phyloP scores from a whole-genome alignment of 1,140 invertebrate species.

The Amphibalanus amphitrite region DNA sequence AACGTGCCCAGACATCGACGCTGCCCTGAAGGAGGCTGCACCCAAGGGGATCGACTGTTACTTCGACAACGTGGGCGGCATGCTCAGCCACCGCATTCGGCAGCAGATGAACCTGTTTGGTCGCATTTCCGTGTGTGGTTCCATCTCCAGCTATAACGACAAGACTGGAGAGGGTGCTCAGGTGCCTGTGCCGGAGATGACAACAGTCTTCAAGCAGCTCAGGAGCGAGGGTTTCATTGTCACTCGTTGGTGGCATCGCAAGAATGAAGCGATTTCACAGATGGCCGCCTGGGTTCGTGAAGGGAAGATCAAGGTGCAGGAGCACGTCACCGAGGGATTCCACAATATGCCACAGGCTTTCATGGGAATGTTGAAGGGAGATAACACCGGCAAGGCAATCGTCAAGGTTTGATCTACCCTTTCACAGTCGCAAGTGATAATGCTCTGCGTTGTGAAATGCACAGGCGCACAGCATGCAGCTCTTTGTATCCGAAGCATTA shows the following conservation, averaged over 20 bases:
- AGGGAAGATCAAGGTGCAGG: slow-evolving; percentile 35
- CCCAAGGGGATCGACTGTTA: too few relatives aligned
- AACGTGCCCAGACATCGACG: slow-evolving; percentile 20
- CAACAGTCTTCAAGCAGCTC: slow-evolving; percentile 28
- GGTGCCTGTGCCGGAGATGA: slow-evolving; percentile 20
- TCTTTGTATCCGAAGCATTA: too few relatives aligned
- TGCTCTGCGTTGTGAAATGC: too few relatives aligned
- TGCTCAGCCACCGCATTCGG: too few relatives aligned
- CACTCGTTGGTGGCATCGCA: slow-evolving; percentile 26
- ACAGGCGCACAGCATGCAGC: too few relatives aligned
- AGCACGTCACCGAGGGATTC: slow-evolving; percentile 41
- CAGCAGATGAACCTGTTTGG: too few relatives aligned
- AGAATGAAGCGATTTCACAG: slow-evolving; percentile 21
- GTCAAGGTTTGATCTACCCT: slow-evolving; percentile 35
- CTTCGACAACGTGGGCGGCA: too few relatives aligned
- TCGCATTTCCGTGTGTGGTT: slow-evolving; percentile 42
- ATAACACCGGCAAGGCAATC: slow-evolving; percentile 43
- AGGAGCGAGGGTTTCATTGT: slow-evolving; percentile 42
- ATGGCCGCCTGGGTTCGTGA: slow-evolving; percentile 29
- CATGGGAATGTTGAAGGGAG: slow-evolving; percentile 37
- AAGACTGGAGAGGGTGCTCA: slow-evolving; percentile 19
- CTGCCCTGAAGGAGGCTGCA: too few relatives aligned
- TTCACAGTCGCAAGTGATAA: too few relatives aligned
- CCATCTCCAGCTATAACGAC: slow-evolving; percentile 41
- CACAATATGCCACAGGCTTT: too few relatives aligned